Conservation (phyloP, 2,797 vertebrate genomes). For the Catamblyrhynchus diadema region DNA sequence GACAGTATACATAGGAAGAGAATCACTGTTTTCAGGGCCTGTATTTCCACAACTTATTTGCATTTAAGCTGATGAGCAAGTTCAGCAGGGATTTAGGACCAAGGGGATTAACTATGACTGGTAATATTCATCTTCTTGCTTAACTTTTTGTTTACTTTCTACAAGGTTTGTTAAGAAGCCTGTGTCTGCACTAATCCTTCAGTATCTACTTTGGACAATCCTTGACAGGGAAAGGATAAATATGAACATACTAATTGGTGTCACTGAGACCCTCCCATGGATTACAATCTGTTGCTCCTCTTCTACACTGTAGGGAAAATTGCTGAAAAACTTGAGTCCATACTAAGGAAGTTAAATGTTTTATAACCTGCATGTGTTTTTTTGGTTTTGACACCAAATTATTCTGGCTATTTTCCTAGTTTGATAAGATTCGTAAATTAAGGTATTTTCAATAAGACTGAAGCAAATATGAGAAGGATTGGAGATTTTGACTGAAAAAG, state of each 20-base stretch:
- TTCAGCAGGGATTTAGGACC: not conserved
- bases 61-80: not conserved
- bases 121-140: not conserved
- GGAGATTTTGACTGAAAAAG: not conserved
- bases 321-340: not conserved
- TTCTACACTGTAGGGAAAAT: not conserved
- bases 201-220: not conserved
- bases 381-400: not conserved
- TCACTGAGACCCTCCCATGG: not conserved
- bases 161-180: not conserved
- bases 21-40: not conserved
- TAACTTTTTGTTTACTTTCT: conserved; percentile 7
- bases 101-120: not conserved
- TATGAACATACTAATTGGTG: not conserved
- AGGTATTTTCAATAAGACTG: not conserved
- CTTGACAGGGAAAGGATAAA: not conserved
- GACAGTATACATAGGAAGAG: not conserved
- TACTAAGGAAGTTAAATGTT: not conserved
- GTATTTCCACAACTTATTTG: not conserved
- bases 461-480: not conserved
- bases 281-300: not conserved
- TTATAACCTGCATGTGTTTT: not conserved
- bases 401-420: not conserved
- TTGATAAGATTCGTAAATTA: not conserved
- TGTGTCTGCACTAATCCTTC: not conserved